Evolutionary conservation across 1,140 invertebrate genomes (phyloP), one percentile per base, ranked within the genome.

Genomic region (Drosophila novamexicana): DNA sequence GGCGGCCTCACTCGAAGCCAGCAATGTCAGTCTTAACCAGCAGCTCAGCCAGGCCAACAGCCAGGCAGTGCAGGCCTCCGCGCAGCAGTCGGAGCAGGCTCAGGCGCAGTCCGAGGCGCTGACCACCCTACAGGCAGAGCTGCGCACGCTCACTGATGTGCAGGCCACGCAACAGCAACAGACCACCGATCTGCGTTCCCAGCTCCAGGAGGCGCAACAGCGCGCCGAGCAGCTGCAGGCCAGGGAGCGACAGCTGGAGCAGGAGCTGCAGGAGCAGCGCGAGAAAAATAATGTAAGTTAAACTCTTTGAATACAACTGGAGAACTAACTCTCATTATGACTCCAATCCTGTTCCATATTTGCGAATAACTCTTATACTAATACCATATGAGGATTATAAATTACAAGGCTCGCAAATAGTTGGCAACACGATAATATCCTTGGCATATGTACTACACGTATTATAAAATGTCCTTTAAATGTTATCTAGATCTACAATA

Each of bases 281-380:
- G 94, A 94, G 42, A 97, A 96, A 93, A 97, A 96, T 93, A 95
- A 97, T 93, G 96, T 97, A 86, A 95, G 96, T 94, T 22, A 12
- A 40, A 12, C 22, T 29, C 22, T 29, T 29, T 5, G 22, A 29
- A 29, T 29, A 29, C 22, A 29, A 29, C 4, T 29, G 3, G 4
- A 29, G 22, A 5, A 29, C 4, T 29, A 5, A 5, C 22, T 5
- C 22, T 29, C 22, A 5, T 5, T 4, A 29, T 29, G 22, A 5
- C 3, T 0, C 0, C 22, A 29, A 29, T 29, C 22, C 22, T 29
- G 22, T 29, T 29, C 4, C 22, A 29, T 22, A 22, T 22, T 2
- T 22, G 22, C 3, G 22, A 22, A 22, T 22, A 22, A 4, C 3
- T 4, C 22, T 22, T 22, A 22, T 22, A 22, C 22, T 2, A 22